Evolutionary conservation across 2,888 invertebrate genomes (phyloP), one percentile per base, ranked within the genome.

Genomic region (Drosophila ochracea): DNA sequence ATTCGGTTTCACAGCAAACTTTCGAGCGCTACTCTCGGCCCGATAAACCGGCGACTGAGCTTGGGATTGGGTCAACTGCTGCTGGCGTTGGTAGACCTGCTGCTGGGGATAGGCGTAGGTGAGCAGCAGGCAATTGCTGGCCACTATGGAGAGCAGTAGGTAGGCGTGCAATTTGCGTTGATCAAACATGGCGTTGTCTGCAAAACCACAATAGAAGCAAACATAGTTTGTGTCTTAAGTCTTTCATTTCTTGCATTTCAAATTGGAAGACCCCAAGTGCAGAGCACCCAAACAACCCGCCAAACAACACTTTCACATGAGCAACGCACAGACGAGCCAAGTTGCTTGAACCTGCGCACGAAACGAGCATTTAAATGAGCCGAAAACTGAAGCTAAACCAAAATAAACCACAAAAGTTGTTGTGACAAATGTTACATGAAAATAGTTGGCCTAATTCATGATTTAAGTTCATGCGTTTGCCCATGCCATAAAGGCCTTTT

Each of bases 1-100:
- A 92, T 98, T 98, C 19, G 97, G 96, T 92, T 98, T 98, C 92
- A 97, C 97, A 0, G 97, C 97, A 92, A 96, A 97, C 94, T 98
- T 98, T 76, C 98, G 94, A 37, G 78, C 81, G 73, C 80, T 76
- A 43, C 75, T 76, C 37, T 78, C 80, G 1, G 80, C 74, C 13
- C 90, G 80, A 64, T 93, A 93, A 7, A 92, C 90, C 4, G 93
- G 92, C 10, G 92, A 86, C 31, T 79, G 76, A 7, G 60, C n/a
- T 19, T 68, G 78, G 59, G 80, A 71, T 50, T 84, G 81, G 60
- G 64, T 53, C 63, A 88, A 41, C 63, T 79, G 79, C 41, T 86
- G 80, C 28, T 90, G 89, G 25, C 89, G 87, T 76, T 92, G 93
- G 62, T 92, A 89, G 25, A 87, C 82, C 68, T 92, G 92, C 76